phyloP scores from a whole-genome alignment of 1,140 invertebrate species.

The Cotesia typhae region DNA sequence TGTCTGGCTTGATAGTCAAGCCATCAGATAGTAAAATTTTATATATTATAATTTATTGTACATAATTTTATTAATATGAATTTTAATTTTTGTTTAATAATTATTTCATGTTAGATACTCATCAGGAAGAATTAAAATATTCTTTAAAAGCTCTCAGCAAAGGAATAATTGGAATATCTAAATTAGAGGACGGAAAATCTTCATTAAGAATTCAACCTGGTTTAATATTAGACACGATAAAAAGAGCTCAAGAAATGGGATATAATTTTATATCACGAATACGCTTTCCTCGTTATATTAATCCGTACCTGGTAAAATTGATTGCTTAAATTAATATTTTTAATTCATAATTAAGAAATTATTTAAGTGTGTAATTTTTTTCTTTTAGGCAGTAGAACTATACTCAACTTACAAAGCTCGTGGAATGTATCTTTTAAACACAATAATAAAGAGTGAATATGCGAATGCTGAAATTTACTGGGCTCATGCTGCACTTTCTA shows the following conservation, averaged over 20 bases:
- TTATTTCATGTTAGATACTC: conserved; percentile 64
- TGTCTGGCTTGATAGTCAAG: conserved; percentile 75
- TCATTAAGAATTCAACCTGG: conserved; percentile 71
- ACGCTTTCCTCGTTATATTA: conserved; percentile 76
- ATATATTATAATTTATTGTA: not conserved
- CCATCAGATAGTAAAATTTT: conserved; percentile 70
- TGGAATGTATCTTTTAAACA: conserved; percentile 70
- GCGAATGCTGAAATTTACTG: conserved; percentile 76
- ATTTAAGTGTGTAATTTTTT: conserved; percentile 29
- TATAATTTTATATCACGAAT: conserved; percentile 74
- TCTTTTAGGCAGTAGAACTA: conserved; percentile 71
- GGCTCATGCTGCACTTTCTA: conserved; percentile 74
- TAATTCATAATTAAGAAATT: conserved; percentile 9
- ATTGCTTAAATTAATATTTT: conserved; percentile 13
- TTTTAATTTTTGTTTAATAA: conserved; percentile 25
- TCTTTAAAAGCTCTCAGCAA: conserved; percentile 75
- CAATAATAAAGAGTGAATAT: conserved; percentile 72
- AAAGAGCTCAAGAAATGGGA: conserved; percentile 75
- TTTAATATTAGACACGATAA: conserved; percentile 74
- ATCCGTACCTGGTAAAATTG: conserved; percentile 70
- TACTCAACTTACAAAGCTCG: conserved; percentile 73
- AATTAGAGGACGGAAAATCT: conserved; percentile 67
- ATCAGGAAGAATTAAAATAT: conserved; percentile 75
- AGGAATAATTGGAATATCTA: conserved; percentile 70
- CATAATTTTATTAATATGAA: not conserved